Conservation (phyloP, 2,113 vertebrate genomes). For the Rallus limicola region DNA sequence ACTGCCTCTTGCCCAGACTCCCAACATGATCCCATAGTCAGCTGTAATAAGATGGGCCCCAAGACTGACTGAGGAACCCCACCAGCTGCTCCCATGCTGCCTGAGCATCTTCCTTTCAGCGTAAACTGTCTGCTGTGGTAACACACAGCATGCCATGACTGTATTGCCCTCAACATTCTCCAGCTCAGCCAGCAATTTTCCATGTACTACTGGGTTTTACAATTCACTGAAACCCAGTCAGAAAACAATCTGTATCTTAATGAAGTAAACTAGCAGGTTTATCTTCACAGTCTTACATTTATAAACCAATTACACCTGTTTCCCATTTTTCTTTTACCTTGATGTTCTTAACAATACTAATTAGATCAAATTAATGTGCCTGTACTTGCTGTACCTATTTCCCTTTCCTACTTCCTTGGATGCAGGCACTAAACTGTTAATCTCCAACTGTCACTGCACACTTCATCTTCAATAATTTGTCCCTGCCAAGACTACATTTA, state of each 20-base stretch:
- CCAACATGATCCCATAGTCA: background rate
- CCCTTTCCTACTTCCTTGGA: background rate
- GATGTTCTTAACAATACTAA: background rate
- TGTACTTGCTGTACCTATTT: background rate
- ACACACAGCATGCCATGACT: accelerated
- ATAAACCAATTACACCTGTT: background rate
- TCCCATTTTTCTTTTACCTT: background rate
- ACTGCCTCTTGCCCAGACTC: accelerated
- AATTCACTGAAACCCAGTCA: background rate
- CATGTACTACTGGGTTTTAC: background rate
- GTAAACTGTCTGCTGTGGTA: background rate
- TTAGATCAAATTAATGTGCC: background rate
- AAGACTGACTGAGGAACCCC: background rate
- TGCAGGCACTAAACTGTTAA: background rate
- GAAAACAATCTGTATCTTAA: background rate
- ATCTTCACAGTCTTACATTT: background rate
- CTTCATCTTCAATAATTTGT: background rate
- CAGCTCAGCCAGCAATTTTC: background rate
- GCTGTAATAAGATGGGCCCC: background rate
- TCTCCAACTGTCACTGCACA: background rate
- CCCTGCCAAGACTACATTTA: background rate
- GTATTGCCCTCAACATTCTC: background rate
- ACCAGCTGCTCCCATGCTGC: background rate
- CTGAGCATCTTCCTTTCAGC: background rate
- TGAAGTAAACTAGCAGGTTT: background rate